phyloP scores from a whole-genome alignment of 2,113 vertebrate genomes.

The Rhinogobius similis region DNA sequence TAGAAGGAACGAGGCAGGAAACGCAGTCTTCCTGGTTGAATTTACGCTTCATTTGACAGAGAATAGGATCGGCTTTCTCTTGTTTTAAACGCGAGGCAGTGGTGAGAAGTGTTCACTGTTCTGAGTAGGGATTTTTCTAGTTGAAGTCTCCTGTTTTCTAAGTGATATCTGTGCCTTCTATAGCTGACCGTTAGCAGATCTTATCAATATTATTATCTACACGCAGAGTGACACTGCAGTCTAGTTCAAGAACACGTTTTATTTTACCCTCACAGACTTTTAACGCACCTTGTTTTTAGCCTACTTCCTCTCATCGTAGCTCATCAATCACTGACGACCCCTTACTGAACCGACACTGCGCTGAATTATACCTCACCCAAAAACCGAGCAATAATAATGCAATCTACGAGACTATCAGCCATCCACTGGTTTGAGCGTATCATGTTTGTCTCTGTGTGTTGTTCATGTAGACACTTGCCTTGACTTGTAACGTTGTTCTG shows the following conservation, averaged over 20 bases:
- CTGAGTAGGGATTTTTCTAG: conserved; percentile 26
- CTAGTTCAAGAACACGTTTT: background rate
- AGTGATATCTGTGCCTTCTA: conserved; percentile 73
- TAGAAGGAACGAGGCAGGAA: background rate
- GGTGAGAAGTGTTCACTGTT: background rate
- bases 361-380: conserved; percentile 59
- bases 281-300: conserved; percentile 12
- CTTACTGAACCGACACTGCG: conserved; percentile 32
- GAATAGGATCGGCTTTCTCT: conserved; percentile 37
- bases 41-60: background rate
- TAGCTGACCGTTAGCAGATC: conserved; percentile 52
- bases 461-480: conserved; percentile 37
- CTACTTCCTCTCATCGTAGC: background rate
- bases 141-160: conserved; percentile 39
- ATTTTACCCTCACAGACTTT: conserved; percentile 11
- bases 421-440: conserved; percentile 28
- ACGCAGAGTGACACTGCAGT: too few relatives aligned
- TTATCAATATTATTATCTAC: conserved; percentile 19
- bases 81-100: conserved; percentile 22
- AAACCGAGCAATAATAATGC: conserved; percentile 66
- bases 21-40: background rate
- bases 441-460: conserved; percentile 40
- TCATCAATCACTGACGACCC: conserved; percentile 18
- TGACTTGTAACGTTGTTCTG: conserved; percentile 36
- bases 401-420: conserved; percentile 40